A percentile compares a stretch with the other conserved stretches of the same genome.
These are phyloP conservation scores for Pachliopta kotzebuea DNA, from an alignment of 2,888 invertebrate genomes.

Conservation along the genomic window DNA sequence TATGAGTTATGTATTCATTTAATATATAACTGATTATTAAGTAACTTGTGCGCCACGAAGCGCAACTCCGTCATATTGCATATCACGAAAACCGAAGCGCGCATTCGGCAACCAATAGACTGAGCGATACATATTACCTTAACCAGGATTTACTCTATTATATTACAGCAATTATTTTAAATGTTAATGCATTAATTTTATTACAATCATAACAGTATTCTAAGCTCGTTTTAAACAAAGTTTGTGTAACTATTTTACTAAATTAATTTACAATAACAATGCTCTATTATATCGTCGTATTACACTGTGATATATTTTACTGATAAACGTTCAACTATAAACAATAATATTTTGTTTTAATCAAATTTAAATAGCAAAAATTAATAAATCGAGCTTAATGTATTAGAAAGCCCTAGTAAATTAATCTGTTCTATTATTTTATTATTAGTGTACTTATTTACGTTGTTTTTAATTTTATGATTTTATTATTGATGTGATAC, in stretches of 20 bases:
- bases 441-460: constrained; percentile 12
- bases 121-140: constrained; percentile 25
- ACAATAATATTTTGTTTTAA: constrained; percentile 20
- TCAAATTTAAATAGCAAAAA: constrained; percentile 20
- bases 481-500: constrained; percentile 19
- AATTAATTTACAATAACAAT: constrained; percentile 24
- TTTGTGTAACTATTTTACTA: constrained; percentile 27
- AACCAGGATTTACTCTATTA: constrained; percentile 19
- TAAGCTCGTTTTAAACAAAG: constrained; percentile 18
- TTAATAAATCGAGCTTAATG: constrained; percentile 31
- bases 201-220: constrained; percentile 1
- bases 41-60: constrained; percentile 7
- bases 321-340: constrained; percentile 21
- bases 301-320: constrained; percentile 39
- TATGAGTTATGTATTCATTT: constrained; percentile 22
- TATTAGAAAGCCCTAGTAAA: constrained; percentile 29
- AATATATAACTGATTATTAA: constrained; percentile 7
- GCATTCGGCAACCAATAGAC: constrained; percentile 21
- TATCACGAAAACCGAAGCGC: constrained; percentile 22
- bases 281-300: constrained; percentile 33
- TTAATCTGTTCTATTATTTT: constrained; percentile 32
- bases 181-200: constrained; percentile 8
- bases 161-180: constrained; percentile 18
- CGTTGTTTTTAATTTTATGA: constrained; percentile 10
- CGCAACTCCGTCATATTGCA: constrained; percentile 18